These are phyloP conservation scores for Trachythela sp. DNA, from an alignment of 64 coral and sea anemone genomes.

Conservation along the genomic window DNA sequence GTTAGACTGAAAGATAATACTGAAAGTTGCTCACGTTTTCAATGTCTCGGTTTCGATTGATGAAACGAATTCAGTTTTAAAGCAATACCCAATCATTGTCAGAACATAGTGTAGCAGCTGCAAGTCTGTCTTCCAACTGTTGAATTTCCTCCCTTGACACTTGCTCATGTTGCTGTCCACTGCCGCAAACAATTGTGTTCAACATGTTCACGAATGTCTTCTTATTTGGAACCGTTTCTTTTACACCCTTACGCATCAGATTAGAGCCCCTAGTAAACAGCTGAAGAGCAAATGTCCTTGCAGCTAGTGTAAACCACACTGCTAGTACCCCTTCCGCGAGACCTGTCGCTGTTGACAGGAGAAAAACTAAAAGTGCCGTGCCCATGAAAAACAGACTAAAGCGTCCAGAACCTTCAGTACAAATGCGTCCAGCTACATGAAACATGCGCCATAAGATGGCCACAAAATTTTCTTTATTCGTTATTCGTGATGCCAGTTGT, in stretches of 20 bases:
- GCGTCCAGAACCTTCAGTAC: background rate
- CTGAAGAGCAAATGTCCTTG: background rate
- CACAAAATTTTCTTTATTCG: background rate
- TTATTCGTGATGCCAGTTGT: background rate
- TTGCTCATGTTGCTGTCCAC: background rate
- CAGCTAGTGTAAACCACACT: background rate
- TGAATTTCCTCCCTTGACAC: background rate
- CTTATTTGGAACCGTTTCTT: background rate
- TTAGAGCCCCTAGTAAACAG: background rate
- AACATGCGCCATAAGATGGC: constrained; percentile 1
- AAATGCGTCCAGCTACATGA: background rate
- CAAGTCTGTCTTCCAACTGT: background rate
- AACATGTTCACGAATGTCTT: background rate
- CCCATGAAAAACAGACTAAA: background rate
- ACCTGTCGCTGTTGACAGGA: background rate
- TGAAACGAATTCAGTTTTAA: no score
- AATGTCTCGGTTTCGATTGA: no score
- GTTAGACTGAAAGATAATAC: no score
- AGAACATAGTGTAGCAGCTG: background rate
- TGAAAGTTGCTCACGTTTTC: no score
- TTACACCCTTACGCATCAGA: background rate
- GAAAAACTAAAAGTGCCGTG: background rate
- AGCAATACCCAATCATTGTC: background rate
- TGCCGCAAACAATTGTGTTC: background rate
- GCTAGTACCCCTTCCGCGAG: background rate